Base-by-base conservation (phyloP, 2,888 invertebrate genomes). In the Drosophila melanosoma region DNA sequence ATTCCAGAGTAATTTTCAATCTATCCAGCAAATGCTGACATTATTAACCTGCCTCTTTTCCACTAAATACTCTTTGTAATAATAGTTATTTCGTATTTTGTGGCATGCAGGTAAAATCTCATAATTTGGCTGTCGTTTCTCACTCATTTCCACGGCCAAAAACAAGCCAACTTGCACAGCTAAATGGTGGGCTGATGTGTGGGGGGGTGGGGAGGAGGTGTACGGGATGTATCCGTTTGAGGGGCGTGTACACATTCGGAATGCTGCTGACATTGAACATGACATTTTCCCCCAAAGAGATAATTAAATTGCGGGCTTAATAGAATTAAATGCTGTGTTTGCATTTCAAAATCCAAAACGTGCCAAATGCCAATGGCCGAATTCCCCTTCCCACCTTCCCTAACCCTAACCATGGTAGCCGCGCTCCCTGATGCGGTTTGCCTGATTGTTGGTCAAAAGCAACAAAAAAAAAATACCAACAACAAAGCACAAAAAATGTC, bases 281-380 rank as follows among this genome's bases (percentile, higher is more conserved):
- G 79, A 89, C 79, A 87, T 77, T 82, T 87, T 76, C 66, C 70
- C 83, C 88, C 74, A 86, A 74, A 87, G 83, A 87, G 86, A 83
- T 86, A 90, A 89, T 89, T 90, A 87, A 90, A 90, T 89, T 78
- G 89, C 83, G 76, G 77, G 61, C 87, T 78, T 90, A 89, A 89
- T 90, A 90, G 89, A 90, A 89, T 89, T 90, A 90, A 89, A 90
- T 89, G 90, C 82, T 76, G 87, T 87, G 87, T 87, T 89, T 88
- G 90, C 90, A 87, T 87, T 87, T 87, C 85, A 83, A 90, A 88
- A 86, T 86, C 83, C 73, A 76, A 81, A 85, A 81, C 83, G 85
- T 84, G 82, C 77, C 82, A 85, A 84, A 84, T 82, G 82, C 85
- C 82, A 79, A 72, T 66, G 71, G 82, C 72, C 70, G 72, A 57